Evolutionary conservation across 2,888 invertebrate species (phyloP), one percentile per base, ranked within the genome.

Genomic region (Aelia acuminata): DNA sequence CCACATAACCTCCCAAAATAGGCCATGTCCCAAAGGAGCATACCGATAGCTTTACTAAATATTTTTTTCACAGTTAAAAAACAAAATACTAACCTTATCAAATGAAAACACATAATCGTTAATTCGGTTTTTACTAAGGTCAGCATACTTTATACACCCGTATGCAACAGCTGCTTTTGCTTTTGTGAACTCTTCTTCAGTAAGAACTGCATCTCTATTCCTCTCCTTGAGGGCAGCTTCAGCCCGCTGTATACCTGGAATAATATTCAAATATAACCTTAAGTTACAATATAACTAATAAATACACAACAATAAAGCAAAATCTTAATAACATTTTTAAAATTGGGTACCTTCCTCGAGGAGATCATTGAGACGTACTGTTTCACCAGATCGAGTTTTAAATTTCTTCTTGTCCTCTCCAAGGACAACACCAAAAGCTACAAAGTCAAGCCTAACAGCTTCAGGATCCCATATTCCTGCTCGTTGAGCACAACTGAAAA

Each of bases 351-450:
- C 99, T 94, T 99, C 99, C 91, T 99, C 97, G 13, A 99, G 93
- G 80, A 99, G 94, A 90, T 98, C 97, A 11, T 94, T 94, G 11
- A 99, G 93, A 91, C 96, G 95, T 0, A 99, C 96, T 0, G 98
- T 98, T 90, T 99, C 99, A 0, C 99, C 99, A 2, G 99, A 98
- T 84, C 99, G 94, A 0, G 99, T 99, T 93, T 99, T 99, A 92
- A 99, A 99, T 93, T 99, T 99, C 92, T 99, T 99, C 91, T 97
- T 98, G 93, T 99, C 99, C 93, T 99, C 99, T 22, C 99, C 99
- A 4, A 99, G 93, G 0, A 99, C 99, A 13, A 99, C 97, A 22
- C 99, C 99, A 92, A 99, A 99, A 2, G 96, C 96, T 22, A 99
- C 97, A 93, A 98, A 98, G 92, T 99, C 98, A 0, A 98, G 93